Conservation (phyloP, 2,888 invertebrate species). For the Melinaea marsaeus region DNA sequence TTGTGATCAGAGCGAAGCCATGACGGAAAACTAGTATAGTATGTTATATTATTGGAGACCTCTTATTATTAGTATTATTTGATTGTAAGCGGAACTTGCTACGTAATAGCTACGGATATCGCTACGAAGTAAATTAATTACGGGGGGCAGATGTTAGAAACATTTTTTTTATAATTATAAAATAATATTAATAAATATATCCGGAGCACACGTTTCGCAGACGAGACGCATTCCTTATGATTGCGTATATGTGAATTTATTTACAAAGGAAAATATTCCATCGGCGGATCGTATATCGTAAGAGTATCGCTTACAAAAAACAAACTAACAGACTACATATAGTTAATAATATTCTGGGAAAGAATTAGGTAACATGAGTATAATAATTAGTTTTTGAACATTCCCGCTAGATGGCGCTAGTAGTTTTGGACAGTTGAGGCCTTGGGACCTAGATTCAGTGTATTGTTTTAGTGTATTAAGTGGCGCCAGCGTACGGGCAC, state of each 20-base stretch:
- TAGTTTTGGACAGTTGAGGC: slow-evolving; percentile 20
- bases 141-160: too few relatives aligned
- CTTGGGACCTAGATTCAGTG: slow-evolving; percentile 52
- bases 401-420: too few relatives aligned
- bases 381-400: background rate
- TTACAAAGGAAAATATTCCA: slow-evolving; percentile 58
- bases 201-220: slow-evolving; percentile 40
- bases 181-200: slow-evolving; percentile 17
- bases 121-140: slow-evolving; percentile 36
- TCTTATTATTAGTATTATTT: background rate
- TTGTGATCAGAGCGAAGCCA: too few relatives aligned
- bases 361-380: slow-evolving; percentile 7
- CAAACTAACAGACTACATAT: slow-evolving; percentile 13
- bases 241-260: slow-evolving; percentile 54
- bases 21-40: too few relatives aligned
- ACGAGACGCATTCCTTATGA: slow-evolving; percentile 50
- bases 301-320: slow-evolving; percentile 49
- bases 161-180: too few relatives aligned
- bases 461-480: slow-evolving; percentile 47
- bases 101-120: slow-evolving; percentile 53
- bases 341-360: slow-evolving; percentile 13
- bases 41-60: too few relatives aligned
- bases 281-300: slow-evolving; percentile 50
- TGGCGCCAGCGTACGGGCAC: slow-evolving; percentile 47
- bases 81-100: slow-evolving; percentile 37